Conservation (phyloP, 2,888 invertebrate species). For the Caradrina clavipalpis region DNA sequence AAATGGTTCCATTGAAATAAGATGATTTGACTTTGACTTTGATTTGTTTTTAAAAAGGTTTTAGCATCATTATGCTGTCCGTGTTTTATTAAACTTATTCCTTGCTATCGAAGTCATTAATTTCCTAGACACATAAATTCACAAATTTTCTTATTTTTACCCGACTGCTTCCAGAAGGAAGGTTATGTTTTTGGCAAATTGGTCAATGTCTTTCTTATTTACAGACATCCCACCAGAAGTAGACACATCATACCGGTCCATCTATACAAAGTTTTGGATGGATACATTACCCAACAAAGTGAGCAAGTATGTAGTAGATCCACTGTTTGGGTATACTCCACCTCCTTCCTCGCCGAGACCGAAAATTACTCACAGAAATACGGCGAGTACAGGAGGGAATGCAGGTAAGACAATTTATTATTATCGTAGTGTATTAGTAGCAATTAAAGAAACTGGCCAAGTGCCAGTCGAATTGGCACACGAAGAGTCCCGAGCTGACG, state of each 20-base stretch:
- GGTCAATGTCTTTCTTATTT: constrained; percentile 6
- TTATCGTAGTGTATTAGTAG: no score
- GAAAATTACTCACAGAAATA: constrained; percentile 75
- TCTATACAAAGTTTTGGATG: constrained; percentile 96
- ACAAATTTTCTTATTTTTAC: background rate
- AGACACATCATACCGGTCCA: constrained; percentile 94
- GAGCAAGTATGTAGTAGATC: constrained; percentile 88
- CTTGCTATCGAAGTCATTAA: no score
- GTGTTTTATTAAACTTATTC: no score
- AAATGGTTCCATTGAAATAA: no score
- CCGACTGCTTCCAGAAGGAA: no score
- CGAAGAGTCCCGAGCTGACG: no score
- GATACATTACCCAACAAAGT: constrained; percentile 94
- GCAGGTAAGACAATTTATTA: constrained; percentile 26
- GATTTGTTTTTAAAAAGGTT: no score
- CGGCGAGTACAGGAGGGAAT: constrained; percentile 67
- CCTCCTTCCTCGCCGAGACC: constrained; percentile 67
- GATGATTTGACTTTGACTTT: no score
- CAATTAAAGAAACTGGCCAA: no score
- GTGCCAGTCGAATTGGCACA: no score
- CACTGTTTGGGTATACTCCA: constrained; percentile 81
- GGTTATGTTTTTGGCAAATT: no score
- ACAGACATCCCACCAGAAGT: constrained; percentile 94
- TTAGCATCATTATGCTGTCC: no score
- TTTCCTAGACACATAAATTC: background rate